A percentile compares a stretch with the other conserved stretches of the same genome.
phyloP scores from a whole-genome alignment of 2,113 vertebrate species.

The Cheirogaleus medius region DNA sequence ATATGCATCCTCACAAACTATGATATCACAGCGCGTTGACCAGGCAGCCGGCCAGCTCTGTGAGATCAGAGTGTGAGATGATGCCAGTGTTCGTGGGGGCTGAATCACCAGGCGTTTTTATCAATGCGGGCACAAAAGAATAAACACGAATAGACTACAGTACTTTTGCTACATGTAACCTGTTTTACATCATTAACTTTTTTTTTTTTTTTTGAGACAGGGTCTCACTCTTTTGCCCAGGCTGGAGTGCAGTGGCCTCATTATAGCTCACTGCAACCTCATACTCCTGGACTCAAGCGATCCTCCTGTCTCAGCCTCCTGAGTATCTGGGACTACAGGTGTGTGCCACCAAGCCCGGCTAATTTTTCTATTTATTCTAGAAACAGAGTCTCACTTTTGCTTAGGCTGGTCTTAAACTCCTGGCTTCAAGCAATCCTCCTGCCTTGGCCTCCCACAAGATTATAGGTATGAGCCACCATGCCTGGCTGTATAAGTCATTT shows the following conservation, averaged over 20 bases:
- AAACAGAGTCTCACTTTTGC: background rate
- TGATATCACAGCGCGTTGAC: constrained; percentile 77
- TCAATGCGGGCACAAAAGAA: constrained; percentile 31
- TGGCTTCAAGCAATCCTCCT: background rate
- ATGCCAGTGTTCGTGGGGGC: constrained; percentile 59
- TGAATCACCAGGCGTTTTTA: constrained; percentile 66
- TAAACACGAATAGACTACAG: constrained; percentile 36
- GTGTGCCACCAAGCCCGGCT: background rate
- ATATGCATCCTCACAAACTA: constrained; percentile 60
- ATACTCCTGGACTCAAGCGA: background rate
- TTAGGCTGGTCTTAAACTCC: background rate
- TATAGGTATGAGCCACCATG: background rate
- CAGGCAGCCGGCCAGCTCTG: constrained; percentile 49
- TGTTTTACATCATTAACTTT: background rate
- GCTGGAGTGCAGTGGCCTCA: background rate
- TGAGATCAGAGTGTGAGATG: constrained; percentile 71
- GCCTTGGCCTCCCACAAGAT: background rate
- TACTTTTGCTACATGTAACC: background rate
- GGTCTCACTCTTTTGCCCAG: background rate
- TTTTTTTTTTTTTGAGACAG: background rate
- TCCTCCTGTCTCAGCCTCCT: background rate
- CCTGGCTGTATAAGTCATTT: background rate
- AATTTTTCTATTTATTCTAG: background rate
- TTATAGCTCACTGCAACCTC: background rate
- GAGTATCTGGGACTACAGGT: background rate